Percentiles rank a stretch among this genome's conserved stretches.
Evolutionary conservation across 2,888 invertebrate species (phyloP).

Genomic region (Leucophora obtusa): DNA sequence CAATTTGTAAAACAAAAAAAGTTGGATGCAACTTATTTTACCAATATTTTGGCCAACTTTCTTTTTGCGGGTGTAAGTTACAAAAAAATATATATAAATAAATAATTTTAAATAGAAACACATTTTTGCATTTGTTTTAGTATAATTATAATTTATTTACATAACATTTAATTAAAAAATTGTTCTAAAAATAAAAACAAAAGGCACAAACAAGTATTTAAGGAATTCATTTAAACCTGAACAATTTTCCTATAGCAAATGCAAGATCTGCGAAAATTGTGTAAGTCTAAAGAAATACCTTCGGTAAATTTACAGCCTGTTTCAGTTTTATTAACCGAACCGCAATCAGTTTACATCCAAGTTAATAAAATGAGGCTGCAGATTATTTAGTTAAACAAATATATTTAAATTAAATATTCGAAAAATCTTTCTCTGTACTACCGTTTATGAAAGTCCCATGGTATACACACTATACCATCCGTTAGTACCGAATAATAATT

Average conservation of each 20-base stretch:
- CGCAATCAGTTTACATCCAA: too few species aligned
- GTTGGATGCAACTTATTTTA: too few species aligned
- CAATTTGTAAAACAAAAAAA: too few species aligned
- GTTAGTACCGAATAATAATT: slow-evolving; percentile 94
- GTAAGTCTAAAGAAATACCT: too few species aligned
- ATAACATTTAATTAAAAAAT: not conserved
- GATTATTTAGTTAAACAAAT: not conserved
- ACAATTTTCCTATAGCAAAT: too few species aligned
- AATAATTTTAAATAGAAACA: not conserved
- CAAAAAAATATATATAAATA: not conserved
- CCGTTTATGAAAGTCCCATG: slow-evolving; percentile 86
- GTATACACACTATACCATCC: slow-evolving; percentile 94
- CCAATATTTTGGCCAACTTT: too few species aligned
- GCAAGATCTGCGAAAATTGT: too few species aligned
- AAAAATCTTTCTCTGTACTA: slow-evolving; percentile 12
- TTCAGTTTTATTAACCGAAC: too few species aligned
- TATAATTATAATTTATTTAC: not conserved
- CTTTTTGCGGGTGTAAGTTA: too few species aligned
- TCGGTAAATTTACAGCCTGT: too few species aligned
- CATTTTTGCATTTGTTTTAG: not conserved
- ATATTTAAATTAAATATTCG: not conserved
- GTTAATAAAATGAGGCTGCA: not conserved
- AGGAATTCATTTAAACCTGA: too few species aligned
- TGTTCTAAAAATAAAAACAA: not conserved
- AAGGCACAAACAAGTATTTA: not conserved